Percentiles rank a stretch among this genome's conserved stretches.
These are phyloP conservation scores for Operophtera brumata DNA, from an alignment of 2,888 invertebrate genomes.

Conservation along the genomic window DNA sequence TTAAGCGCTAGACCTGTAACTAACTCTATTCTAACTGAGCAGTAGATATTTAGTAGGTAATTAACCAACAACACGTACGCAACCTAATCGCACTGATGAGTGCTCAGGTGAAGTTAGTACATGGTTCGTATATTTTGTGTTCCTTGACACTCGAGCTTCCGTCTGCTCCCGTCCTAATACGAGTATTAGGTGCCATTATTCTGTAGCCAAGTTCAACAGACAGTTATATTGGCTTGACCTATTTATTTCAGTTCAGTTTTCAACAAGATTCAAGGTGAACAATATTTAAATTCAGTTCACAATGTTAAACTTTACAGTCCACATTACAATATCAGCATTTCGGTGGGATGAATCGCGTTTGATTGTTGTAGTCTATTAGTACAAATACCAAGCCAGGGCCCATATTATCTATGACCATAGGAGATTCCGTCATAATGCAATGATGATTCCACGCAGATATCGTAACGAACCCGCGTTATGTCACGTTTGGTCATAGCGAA, in stretches of 20 bases:
- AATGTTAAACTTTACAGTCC: slow-evolving; percentile 17
- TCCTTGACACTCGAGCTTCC: not conserved
- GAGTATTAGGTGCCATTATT: not conserved
- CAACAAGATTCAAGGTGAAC: slow-evolving; percentile 36
- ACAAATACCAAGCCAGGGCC: too few relatives aligned
- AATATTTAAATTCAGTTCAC: slow-evolving; percentile 24
- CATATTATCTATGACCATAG: too few relatives aligned
- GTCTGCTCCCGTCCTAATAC: not conserved
- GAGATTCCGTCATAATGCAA: too few relatives aligned
- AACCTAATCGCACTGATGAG: not conserved
- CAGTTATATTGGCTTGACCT: slow-evolving; percentile 60
- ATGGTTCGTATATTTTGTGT: too few relatives aligned
- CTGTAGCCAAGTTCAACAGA: slow-evolving; percentile 48
- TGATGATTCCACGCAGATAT: too few relatives aligned
- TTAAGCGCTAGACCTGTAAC: too few relatives aligned
- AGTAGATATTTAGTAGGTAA: not conserved
- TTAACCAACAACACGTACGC: not conserved
- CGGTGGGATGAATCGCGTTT: not conserved
- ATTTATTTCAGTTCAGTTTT: slow-evolving; percentile 50
- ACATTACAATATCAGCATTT: slow-evolving; percentile 18
- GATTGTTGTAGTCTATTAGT: not conserved
- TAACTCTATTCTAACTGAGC: not conserved
- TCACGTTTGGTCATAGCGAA: too few relatives aligned
- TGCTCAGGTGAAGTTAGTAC: too few relatives aligned
- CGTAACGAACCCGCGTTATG: too few relatives aligned